These are phyloP conservation scores for Telmatherina bonti DNA, from an alignment of 2,797 vertebrate genomes.

Conservation along the genomic window DNA sequence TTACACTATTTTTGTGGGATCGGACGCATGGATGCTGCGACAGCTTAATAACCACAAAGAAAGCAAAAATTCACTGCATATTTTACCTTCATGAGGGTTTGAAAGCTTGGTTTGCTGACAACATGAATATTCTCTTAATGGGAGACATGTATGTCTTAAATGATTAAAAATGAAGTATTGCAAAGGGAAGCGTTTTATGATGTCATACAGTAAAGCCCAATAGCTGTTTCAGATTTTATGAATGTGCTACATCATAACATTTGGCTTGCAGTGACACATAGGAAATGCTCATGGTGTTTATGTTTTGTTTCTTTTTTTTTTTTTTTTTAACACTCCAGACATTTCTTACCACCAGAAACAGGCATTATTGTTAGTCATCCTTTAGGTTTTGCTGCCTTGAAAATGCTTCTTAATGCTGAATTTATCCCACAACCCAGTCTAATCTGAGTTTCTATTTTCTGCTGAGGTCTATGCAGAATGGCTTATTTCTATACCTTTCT, in stretches of 20 bases:
- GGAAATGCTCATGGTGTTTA: constrained; percentile 31
- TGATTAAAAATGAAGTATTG: constrained; percentile 25
- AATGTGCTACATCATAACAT: constrained; percentile 59
- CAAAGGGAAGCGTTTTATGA: constrained; percentile 63
- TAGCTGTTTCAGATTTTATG: constrained; percentile 36
- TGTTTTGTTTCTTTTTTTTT: constrained; percentile 1
- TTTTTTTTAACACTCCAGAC: too few species aligned
- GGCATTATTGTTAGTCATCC: constrained; percentile 1
- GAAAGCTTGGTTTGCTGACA: background rate
- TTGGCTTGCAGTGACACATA: constrained; percentile 34
- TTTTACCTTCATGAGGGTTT: constrained; percentile 36
- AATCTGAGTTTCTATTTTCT: constrained; percentile 27
- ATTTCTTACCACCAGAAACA: constrained; percentile 15
- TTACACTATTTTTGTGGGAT: constrained; percentile 52
- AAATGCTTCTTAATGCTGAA: background rate
- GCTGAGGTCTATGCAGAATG: constrained; percentile 19
- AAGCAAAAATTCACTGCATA: constrained; percentile 44
- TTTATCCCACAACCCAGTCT: constrained; percentile 8
- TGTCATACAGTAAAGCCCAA: constrained; percentile 68
- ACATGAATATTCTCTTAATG: constrained; percentile 2
- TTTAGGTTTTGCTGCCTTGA: background rate
- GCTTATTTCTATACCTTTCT: constrained; percentile 47
- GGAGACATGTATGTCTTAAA: constrained; percentile 6
- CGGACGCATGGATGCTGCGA: constrained; percentile 43
- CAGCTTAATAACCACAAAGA: constrained; percentile 36